Percentiles rank a stretch among this genome's conserved stretches.
phyloP scores from a whole-genome alignment of 2,888 invertebrate species.

The Phaonia tiefii region DNA sequence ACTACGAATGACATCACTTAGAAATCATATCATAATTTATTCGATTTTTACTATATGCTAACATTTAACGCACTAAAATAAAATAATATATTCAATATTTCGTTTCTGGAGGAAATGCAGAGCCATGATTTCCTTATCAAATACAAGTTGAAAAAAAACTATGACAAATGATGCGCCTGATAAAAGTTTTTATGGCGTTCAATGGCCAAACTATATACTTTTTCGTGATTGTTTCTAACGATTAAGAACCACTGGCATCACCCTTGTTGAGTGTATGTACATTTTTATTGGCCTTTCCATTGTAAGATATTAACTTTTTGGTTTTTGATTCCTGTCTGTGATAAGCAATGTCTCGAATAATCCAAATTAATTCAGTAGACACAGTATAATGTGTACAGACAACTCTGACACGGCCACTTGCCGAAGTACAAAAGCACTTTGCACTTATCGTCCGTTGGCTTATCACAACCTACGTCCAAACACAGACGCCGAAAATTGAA shows the following conservation, averaged over 20 bases:
- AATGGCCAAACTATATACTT: neutral
- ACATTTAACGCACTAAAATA: too few relatives aligned
- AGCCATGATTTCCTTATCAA: too few relatives aligned
- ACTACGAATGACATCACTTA: too few relatives aligned
- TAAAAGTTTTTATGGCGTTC: neutral
- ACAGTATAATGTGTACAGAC: constrained; percentile 38
- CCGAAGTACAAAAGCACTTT: constrained; percentile 17
- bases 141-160: too few relatives aligned
- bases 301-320: constrained; percentile 37
- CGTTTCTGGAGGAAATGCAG: too few relatives aligned
- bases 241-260: neutral
- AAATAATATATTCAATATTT: too few relatives aligned
- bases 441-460: constrained; percentile 31
- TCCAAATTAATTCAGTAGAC: constrained; percentile 56
- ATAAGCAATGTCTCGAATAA: constrained; percentile 54
- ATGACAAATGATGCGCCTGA: constrained; percentile 39
- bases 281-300: constrained; percentile 6
- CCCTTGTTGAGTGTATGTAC: neutral
- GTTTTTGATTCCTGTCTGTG: constrained; percentile 47
- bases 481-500: neutral
- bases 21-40: too few relatives aligned
- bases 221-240: neutral
- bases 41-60: too few relatives aligned
- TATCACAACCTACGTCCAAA: neutral
- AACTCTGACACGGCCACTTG: constrained; percentile 27